Conservation (phyloP, 2,888 invertebrate species). For the Mimas tiliae region DNA sequence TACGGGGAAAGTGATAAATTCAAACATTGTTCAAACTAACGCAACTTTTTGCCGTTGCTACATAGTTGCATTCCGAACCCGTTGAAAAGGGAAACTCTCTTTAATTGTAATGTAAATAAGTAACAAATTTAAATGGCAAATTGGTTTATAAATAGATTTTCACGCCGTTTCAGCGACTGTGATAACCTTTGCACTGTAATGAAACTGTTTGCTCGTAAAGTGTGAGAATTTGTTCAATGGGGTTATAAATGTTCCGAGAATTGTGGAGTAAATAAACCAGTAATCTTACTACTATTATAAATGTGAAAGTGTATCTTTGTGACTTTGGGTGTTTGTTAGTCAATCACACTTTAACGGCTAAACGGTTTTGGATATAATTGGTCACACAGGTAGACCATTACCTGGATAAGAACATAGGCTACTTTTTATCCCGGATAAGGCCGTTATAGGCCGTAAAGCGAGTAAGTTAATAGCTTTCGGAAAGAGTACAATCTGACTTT, state of each 20-base stretch:
- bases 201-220: conserved; percentile 18
- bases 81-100: neutral
- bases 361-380: no score
- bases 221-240: conserved; percentile 16
- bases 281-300: neutral
- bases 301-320: no score
- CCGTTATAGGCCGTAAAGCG: no score
- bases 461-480: no score
- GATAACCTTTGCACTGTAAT: conserved; percentile 20
- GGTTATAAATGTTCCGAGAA: neutral
- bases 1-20: conserved; percentile 69
- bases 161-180: neutral
- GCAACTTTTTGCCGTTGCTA: conserved; percentile 49
- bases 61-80: conserved; percentile 21
- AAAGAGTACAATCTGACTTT: no score
- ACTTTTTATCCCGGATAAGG: no score
- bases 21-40: conserved; percentile 47
- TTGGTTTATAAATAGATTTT: conserved; percentile 17
- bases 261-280: no score
- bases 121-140: conserved; percentile 7
- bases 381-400: no score
- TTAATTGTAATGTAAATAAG: neutral
- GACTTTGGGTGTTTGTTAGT: no score
- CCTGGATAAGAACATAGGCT: no score
- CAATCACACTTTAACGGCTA: no score